phyloP scores from a whole-genome alignment of 2,113 vertebrate species.

The Zosterops borbonicus region DNA sequence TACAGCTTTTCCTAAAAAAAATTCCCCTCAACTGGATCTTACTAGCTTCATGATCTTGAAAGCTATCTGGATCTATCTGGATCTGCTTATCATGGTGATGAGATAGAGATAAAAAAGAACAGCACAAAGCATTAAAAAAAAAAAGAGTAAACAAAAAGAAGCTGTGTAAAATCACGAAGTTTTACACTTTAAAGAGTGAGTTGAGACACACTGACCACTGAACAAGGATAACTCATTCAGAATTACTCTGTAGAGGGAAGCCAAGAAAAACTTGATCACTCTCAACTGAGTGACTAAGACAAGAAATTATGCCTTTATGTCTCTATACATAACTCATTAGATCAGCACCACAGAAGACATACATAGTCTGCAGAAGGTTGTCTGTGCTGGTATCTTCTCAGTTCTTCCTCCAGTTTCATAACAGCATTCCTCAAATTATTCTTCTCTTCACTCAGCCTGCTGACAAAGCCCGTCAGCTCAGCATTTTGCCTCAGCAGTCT shows the following conservation, averaged over 20 bases:
- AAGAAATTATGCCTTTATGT: not conserved
- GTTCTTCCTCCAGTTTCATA: constrained; percentile 87
- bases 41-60: not conserved
- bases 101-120: not conserved
- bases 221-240: not conserved
- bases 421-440: constrained; percentile 88
- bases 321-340: not conserved
- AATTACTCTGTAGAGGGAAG: not conserved
- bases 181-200: not conserved
- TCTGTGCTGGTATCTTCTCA: constrained; percentile 75
- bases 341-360: constrained; percentile 39
- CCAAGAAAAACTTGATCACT: not conserved
- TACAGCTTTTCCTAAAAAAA: not conserved
- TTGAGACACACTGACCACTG: not conserved
- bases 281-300: not conserved
- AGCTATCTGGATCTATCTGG: not conserved
- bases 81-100: not conserved
- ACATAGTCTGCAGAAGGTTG: constrained; percentile 71
- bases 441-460: constrained; percentile 92
- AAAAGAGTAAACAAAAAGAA: not conserved
- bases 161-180: not conserved
- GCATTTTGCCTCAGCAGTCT: constrained; percentile 91
- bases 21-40: not conserved
- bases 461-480: constrained; percentile 90
- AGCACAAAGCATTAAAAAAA: not conserved